A percentile compares a stretch with the other conserved stretches of the same genome.
Conservation (phyloP, 2,888 invertebrate genomes). For the Ormyrus rosae region DNA sequence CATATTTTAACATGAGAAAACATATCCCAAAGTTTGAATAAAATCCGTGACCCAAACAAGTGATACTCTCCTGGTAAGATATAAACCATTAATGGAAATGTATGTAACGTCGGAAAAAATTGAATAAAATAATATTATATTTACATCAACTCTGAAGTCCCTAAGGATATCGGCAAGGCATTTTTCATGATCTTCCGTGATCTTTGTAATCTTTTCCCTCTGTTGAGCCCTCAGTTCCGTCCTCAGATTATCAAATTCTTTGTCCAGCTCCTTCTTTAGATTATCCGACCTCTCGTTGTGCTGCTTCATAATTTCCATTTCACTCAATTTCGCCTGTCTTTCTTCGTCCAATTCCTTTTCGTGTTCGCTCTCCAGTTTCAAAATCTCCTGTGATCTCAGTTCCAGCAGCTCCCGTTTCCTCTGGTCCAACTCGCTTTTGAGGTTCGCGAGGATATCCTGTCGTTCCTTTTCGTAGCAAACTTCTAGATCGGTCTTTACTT, state of each 20-base stretch:
- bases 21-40: too few species aligned
- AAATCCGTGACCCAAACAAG: too few species aligned
- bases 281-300: conserved; percentile 80
- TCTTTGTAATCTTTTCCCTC: conserved; percentile 70
- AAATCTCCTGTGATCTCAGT: conserved; percentile 77
- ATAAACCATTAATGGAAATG: too few species aligned
- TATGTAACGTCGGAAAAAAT: too few species aligned
- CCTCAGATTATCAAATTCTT: conserved; percentile 71
- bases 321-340: conserved; percentile 66
- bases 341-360: conserved; percentile 73
- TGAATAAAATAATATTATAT: conserved; percentile 52
- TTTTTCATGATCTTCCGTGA: conserved; percentile 74
- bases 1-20: too few species aligned
- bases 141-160: conserved; percentile 82
- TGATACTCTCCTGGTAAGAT: too few species aligned
- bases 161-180: conserved; percentile 70
- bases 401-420: conserved; percentile 75
- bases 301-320: conserved; percentile 68
- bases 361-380: conserved; percentile 78
- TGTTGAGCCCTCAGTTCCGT: conserved; percentile 68
- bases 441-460: conserved; percentile 74
- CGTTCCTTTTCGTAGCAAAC: conserved; percentile 74
- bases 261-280: conserved; percentile 77
- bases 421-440: conserved; percentile 77
- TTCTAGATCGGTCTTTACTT: conserved; percentile 70